Percentiles rank a stretch among this genome's conserved stretches.
Conservation (phyloP, 2,113 vertebrate species). For the Promerops cafer region DNA sequence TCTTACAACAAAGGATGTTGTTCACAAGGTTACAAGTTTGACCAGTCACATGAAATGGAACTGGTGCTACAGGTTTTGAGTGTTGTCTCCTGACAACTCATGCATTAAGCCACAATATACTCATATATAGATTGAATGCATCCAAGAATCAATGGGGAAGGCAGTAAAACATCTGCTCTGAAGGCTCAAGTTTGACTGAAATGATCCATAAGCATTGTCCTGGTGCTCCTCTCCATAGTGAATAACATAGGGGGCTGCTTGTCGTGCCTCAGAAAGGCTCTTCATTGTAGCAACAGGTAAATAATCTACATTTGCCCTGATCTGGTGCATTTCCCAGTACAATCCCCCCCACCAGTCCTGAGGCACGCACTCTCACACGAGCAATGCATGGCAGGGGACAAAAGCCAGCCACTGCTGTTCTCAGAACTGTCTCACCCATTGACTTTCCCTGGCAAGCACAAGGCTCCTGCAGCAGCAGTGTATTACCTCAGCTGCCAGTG, state of each 20-base stretch:
- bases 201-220: neutral
- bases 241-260: neutral
- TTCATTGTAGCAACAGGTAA: neutral
- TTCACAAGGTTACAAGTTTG: neutral
- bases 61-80: neutral
- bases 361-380: accelerated
- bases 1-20: neutral
- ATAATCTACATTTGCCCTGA: neutral
- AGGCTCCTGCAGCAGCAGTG: neutral
- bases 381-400: neutral
- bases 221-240: neutral
- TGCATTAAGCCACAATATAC: neutral
- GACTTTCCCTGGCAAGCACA: neutral
- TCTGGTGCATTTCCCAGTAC: neutral
- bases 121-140: neutral
- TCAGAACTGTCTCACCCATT: neutral
- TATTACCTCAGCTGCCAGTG: neutral
- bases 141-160: neutral
- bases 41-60: neutral
- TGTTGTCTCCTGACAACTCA: neutral
- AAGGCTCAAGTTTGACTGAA: neutral
- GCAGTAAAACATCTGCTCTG: neutral
- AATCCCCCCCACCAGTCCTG: neutral
- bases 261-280: neutral
- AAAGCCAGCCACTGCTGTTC: neutral